Percentiles rank a stretch among this genome's conserved stretches.
These are phyloP conservation scores for Bombyx mandarina DNA, from an alignment of 1,140 invertebrate genomes.

Conservation along the genomic window DNA sequence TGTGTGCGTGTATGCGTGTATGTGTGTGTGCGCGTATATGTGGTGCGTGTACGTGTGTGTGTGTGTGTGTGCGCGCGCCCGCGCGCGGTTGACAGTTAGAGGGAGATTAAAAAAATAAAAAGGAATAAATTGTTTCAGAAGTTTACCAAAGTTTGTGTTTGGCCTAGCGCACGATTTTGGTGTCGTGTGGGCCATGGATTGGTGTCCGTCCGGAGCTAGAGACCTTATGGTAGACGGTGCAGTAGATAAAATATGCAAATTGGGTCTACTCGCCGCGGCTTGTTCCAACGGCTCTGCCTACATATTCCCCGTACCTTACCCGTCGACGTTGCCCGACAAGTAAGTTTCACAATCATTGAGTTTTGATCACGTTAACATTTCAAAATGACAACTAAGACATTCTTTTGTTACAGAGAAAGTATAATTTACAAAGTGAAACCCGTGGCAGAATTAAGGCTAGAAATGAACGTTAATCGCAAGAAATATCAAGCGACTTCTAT, in stretches of 20 bases:
- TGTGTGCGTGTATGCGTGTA: too few species aligned
- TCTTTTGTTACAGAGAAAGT: slow-evolving; percentile 13
- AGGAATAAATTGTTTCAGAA: slow-evolving; percentile 18
- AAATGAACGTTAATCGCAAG: slow-evolving; percentile 19
- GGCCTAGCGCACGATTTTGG: slow-evolving; percentile 76
- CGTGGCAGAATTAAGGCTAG: slow-evolving; percentile 35
- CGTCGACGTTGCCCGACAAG: slow-evolving; percentile 37
- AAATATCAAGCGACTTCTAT: slow-evolving; percentile 43
- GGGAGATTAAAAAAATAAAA: too few species aligned
- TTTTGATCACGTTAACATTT: background rate
- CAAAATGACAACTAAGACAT: background rate
- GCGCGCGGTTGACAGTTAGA: too few species aligned
- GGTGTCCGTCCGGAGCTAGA: slow-evolving; percentile 82
- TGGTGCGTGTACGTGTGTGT: too few species aligned
- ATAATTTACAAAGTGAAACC: slow-evolving; percentile 34
- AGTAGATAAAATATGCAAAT: slow-evolving; percentile 36
- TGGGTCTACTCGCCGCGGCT: slow-evolving; percentile 80
- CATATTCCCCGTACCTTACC: slow-evolving; percentile 75
- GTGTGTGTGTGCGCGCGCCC: too few species aligned
- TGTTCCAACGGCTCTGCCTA: slow-evolving; percentile 75
- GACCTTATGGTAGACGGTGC: slow-evolving; percentile 25
- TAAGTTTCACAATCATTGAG: slow-evolving; percentile 15
- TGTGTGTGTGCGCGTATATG: too few species aligned
- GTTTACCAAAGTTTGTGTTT: slow-evolving; percentile 41
- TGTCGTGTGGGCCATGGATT: slow-evolving; percentile 78